phyloP scores from a whole-genome alignment of 2,113 vertebrate genomes.

The Siphamia tubifer region DNA sequence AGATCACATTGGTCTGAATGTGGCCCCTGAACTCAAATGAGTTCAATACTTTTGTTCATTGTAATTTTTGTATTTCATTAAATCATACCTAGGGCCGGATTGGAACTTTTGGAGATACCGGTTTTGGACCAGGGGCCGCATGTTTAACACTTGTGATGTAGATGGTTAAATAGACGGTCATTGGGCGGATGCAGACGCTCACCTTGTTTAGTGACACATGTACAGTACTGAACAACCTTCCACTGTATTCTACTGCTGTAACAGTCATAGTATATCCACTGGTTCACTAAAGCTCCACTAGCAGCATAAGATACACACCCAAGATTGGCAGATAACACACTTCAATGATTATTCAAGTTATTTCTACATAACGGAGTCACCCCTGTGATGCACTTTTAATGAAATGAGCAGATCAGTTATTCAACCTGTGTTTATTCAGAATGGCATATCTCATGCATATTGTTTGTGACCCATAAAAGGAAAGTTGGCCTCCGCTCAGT shows the following conservation, averaged over 20 bases:
- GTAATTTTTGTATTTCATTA: too few relatives aligned
- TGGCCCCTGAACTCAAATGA: too few relatives aligned
- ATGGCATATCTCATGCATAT: constrained; percentile 19
- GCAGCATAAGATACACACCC: not conserved
- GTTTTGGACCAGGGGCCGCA: too few relatives aligned
- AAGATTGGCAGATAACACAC: not conserved
- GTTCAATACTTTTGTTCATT: too few relatives aligned
- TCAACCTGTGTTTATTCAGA: constrained; percentile 17
- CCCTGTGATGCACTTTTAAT: constrained; percentile 35
- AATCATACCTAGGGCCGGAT: too few relatives aligned
- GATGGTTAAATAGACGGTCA: not conserved
- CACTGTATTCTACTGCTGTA: constrained; percentile 64
- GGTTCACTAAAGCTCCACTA: not conserved
- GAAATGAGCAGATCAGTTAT: constrained; percentile 21
- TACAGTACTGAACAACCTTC: constrained; percentile 65
- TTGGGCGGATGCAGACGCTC: not conserved
- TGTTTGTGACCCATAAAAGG: constrained; percentile 21
- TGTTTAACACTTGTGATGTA: too few relatives aligned
- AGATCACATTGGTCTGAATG: too few relatives aligned
- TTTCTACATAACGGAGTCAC: constrained; percentile 4
- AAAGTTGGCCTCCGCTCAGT: constrained; percentile 8
- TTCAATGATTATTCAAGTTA: not conserved
- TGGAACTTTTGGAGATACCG: too few relatives aligned
- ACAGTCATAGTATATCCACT: constrained; percentile 41
- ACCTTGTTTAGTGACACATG: constrained; percentile 11